Conservation (phyloP, 2,888 invertebrate genomes). For the Cloeon dipterum region DNA sequence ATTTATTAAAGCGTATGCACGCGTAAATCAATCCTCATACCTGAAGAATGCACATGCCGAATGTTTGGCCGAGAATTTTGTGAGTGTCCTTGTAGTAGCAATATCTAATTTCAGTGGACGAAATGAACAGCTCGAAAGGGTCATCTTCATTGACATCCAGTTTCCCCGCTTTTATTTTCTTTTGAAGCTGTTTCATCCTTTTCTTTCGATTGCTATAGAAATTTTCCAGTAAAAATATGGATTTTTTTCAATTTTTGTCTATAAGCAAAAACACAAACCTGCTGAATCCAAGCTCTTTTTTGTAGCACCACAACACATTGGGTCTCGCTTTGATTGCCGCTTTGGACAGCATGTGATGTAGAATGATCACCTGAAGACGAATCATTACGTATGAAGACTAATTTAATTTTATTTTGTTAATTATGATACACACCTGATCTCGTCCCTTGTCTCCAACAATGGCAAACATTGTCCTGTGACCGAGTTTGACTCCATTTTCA, state of each 20-base stretch:
- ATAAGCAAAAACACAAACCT: conserved; percentile 27
- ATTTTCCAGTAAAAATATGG: conserved; percentile 2
- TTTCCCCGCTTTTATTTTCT: conserved; percentile 72
- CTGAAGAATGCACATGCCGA: conserved; percentile 85
- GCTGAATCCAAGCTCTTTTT: conserved; percentile 78
- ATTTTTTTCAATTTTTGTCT: too few species aligned
- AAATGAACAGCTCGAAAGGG: conserved; percentile 86
- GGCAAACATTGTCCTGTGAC: conserved; percentile 84
- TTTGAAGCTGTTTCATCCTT: conserved; percentile 57
- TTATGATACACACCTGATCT: conserved; percentile 50
- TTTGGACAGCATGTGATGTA: conserved; percentile 95
- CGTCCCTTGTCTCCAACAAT: conserved; percentile 87
- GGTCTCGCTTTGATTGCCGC: conserved; percentile 82
- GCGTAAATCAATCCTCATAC: conserved; percentile 18
- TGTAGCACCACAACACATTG: conserved; percentile 95
- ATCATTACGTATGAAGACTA: conserved; percentile 3
- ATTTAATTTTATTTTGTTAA: too few species aligned
- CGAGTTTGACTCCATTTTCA: conserved; percentile 82
- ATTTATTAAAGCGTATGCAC: too few species aligned
- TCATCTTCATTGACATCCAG: conserved; percentile 83
- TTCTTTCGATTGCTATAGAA: conserved; percentile 64
- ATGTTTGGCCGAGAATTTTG: conserved; percentile 92
- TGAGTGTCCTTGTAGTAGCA: conserved; percentile 96
- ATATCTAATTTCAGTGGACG: conserved; percentile 89
- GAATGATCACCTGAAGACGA: conserved; percentile 57